Evolutionary conservation across 2,797 vertebrate genomes (phyloP).

Genomic region (Gallirallus australis): DNA sequence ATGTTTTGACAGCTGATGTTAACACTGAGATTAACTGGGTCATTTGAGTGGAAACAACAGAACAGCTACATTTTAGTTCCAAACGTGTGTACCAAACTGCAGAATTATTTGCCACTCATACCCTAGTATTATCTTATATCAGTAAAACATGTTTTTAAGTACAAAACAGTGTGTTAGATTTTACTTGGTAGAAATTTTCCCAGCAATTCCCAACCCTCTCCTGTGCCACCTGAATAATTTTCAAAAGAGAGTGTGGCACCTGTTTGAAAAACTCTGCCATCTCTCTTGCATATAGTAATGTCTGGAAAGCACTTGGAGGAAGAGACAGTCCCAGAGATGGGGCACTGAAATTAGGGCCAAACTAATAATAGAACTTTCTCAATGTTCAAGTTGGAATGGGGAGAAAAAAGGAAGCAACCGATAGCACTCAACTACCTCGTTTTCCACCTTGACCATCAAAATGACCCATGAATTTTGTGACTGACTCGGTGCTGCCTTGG

Average conservation of each 20-base stretch:
- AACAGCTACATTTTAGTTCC: conserved; percentile 7
- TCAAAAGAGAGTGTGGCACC: not conserved
- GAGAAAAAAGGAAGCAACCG: not conserved
- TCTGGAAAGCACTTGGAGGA: not conserved
- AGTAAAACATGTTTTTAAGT: not conserved
- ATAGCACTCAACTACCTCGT: not conserved
- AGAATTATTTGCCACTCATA: conserved; percentile 3
- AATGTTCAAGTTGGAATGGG: not conserved
- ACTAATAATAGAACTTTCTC: not conserved
- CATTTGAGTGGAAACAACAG: conserved; percentile 33
- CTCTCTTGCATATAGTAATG: not conserved
- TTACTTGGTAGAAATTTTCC: not conserved
- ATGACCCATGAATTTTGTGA: not conserved
- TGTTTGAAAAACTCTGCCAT: not conserved
- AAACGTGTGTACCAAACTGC: not conserved
- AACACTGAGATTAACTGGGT: conserved; percentile 51
- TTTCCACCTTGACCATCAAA: not conserved
- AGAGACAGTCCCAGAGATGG: not conserved
- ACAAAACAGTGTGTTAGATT: not conserved
- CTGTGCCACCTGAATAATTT: not conserved
- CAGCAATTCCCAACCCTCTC: not conserved
- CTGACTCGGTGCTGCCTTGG: not conserved
- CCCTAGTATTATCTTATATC: not conserved
- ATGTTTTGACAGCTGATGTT: conserved; percentile 53
- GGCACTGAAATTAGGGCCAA: not conserved